Evolutionary conservation across 2,888 invertebrate species (phyloP), one percentile per base, ranked within the genome.

Genomic region (Vannuccia rotundouncinata): DNA sequence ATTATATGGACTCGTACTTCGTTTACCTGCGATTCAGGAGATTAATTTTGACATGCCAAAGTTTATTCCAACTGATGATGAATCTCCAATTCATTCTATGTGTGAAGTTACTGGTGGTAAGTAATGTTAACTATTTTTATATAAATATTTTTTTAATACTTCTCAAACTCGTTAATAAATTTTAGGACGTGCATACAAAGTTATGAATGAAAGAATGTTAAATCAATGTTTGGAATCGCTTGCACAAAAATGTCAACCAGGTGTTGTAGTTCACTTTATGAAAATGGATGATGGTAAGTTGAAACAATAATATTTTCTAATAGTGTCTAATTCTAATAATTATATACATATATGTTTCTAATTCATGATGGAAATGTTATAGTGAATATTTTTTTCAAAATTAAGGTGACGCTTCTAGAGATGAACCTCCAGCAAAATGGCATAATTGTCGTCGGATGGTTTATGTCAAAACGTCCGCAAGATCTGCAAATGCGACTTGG

Each of bases 81-180:
- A 93, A 79, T 95, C 95, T 59, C 95, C 95, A 0, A 94, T 98
- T 83, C 96, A 98, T 88, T 93, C 94, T 2, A 96, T 99, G 95
- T 98, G 98, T 89, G 96, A 97, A 90, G 95, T 95, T 27, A 99
- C 98, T 17, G 98, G 98, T 85, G 98, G 93, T 92, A 88, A 88
- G 87, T 82, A 13, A 22, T 66, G 22, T 27, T 31, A 29, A 45
- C n/a, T 0, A 29, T 22, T 66, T n/a, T n/a, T 5, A 22, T 66
- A n/a, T 66, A 5, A 66, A 82, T 77, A 28, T 27, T 66, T 81
- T 22, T 31, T 17, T 79, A 27, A 13, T 59, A 13, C 29, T 74
- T 29, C 76, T n/a, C n/a, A n/a, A n/a, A n/a, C n/a, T n/a, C n/a
- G n/a, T 59, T 73, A 76, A 10, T 81, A 45, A 45, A 79, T 81